Conservation (phyloP, 2,113 vertebrate genomes). For the Bungarus multicinctus region DNA sequence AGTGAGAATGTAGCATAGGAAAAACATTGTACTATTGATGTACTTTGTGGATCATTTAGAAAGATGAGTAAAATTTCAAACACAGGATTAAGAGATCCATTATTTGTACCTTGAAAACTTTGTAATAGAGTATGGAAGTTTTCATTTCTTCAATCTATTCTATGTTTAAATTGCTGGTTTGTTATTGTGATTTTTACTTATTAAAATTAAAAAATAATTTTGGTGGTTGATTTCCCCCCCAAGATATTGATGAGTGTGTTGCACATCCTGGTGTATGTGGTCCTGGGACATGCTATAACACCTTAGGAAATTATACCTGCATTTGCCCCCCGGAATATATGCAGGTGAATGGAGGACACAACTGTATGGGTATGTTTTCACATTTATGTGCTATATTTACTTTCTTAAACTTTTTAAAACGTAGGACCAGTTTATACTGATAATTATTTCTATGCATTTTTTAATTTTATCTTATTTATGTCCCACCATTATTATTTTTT, state of each 20-base stretch:
- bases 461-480: not conserved
- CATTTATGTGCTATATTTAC: not conserved
- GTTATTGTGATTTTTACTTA: not conserved
- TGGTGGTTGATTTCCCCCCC: not conserved
- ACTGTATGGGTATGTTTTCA: conserved; percentile 78
- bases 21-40: not conserved
- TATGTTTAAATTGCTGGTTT: not conserved
- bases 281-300: conserved; percentile 85
- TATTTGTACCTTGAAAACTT: not conserved
- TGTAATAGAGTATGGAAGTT: not conserved
- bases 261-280: conserved; percentile 75
- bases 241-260: conserved; percentile 83
- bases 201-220: not conserved
- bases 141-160: not conserved
- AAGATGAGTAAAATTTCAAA: not conserved
- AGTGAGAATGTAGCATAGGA: not conserved
- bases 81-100: not conserved
- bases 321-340: conserved; percentile 84
- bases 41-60: not conserved
- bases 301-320: conserved; percentile 84
- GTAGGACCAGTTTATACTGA: not conserved
- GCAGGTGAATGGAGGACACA: conserved; percentile 82
- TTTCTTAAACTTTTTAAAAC: not conserved
- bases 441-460: not conserved
- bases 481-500: not conserved